Percentiles rank a stretch among this genome's conserved stretches.
phyloP scores from a whole-genome alignment of 2,888 invertebrate genomes.

The Oxytorus armatus region DNA sequence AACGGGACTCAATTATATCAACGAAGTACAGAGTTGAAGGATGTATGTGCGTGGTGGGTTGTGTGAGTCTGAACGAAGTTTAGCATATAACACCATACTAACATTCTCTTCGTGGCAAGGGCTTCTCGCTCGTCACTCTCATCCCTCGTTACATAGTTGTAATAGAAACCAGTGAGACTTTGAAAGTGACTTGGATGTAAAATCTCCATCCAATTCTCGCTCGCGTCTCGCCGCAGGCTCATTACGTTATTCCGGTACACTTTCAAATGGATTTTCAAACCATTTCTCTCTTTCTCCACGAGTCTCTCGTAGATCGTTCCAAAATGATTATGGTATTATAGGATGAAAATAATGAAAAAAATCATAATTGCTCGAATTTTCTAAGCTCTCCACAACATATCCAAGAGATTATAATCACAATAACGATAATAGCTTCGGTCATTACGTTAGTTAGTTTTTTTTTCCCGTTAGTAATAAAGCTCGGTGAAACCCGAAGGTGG shows the following conservation, averaged over 20 bases:
- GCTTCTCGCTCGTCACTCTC: constrained; percentile 54
- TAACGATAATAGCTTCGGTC: constrained; percentile 7
- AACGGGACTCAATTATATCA: constrained; percentile 19
- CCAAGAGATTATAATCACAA: constrained; percentile 31
- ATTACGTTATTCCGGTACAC: constrained; percentile 27
- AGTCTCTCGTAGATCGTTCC: constrained; percentile 7
- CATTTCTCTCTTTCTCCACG: background rate
- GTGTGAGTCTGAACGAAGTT: constrained; percentile 41
- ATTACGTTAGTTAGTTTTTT: background rate
- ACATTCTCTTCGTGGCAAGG: constrained; percentile 6
- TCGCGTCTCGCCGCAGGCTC: constrained; percentile 20
- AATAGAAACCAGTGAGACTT: constrained; percentile 43
- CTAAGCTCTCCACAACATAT: constrained; percentile 1
- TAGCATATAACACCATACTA: constrained; percentile 27
- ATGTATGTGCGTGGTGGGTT: background rate
- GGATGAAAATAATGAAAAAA: no score
- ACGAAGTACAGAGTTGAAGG: constrained; percentile 4
- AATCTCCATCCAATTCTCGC: constrained; percentile 12
- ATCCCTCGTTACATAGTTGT: constrained; percentile 47
- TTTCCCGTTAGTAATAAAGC: constrained; percentile 19
- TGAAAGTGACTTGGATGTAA: constrained; percentile 26
- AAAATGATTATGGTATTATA: constrained; percentile 22
- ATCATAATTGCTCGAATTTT: constrained; percentile 1
- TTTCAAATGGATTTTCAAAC: constrained; percentile 46
- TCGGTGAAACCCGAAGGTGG: background rate